phyloP scores from a whole-genome alignment of 2,113 vertebrate species.

The Ranitomeya variabilis region DNA sequence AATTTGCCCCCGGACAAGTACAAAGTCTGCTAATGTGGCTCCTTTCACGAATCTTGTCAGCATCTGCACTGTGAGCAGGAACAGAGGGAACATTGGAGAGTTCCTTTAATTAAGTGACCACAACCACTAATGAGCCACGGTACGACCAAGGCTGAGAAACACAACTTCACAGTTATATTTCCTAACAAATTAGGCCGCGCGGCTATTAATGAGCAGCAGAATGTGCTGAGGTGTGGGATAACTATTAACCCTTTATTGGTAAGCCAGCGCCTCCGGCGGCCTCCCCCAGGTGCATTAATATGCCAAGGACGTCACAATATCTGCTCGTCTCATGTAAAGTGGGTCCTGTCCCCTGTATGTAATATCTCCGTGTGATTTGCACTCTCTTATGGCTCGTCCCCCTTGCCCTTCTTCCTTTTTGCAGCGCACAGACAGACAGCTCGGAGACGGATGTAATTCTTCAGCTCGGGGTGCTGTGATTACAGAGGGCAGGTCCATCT shows the following conservation, averaged over 20 bases:
- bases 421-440: slow-evolving; percentile 29
- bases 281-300: neutral
- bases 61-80: neutral
- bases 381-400: neutral
- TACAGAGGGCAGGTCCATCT: slow-evolving; percentile 50
- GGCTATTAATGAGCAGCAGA: neutral
- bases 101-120: neutral
- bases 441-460: slow-evolving; percentile 47
- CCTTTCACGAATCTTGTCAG: neutral
- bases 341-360: slow-evolving; percentile 6
- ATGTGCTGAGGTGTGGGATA: neutral
- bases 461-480: slow-evolving; percentile 46
- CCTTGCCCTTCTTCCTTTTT: neutral
- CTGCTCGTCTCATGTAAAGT: neutral
- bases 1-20: neutral
- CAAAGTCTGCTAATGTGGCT: neutral
- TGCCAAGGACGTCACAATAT: neutral
- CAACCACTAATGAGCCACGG: slow-evolving; percentile 1
- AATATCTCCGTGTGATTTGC: slow-evolving; percentile 28
- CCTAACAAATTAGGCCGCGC: neutral
- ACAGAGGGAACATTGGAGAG: neutral
- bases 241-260: neutral
- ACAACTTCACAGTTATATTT: slow-evolving; percentile 12
- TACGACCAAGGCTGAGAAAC: neutral
- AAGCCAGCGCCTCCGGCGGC: too few species aligned